Base-by-base conservation (phyloP, 2,888 invertebrate species). In the Lacanobia wlatinum region DNA sequence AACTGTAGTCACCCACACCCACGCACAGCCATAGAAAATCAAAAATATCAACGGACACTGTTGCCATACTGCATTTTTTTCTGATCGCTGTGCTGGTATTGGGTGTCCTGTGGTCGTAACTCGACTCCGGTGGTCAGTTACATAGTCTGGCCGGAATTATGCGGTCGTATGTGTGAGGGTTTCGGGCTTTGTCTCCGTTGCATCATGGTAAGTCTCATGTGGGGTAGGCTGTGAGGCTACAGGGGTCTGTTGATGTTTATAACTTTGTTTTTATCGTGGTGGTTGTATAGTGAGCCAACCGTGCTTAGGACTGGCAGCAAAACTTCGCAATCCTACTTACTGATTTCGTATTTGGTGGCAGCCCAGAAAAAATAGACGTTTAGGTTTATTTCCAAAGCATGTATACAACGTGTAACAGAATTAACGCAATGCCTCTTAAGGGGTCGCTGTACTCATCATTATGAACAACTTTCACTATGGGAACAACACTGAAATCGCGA, bases 41-140 rank as follows among this genome's bases (percentile, higher is more conserved):
- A 63, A 65, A n/a, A 82, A 59, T 58, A 38, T 38, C 12, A 52
- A 55, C 43, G 8, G 16, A 0, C 9, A 21, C 8, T 63, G 66
- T 73, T 60, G 80, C 40, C 14, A 53, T 50, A 58, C 66, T 67
- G 59, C 52, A 79, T 82, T 84, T 77, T 61, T 85, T 72, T 61
- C 60, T 68, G 61, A 70, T 61, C 78, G 38, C 60, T 83, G 74
- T 69, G 52, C 55, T 60, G 67, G 75, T 87, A 79, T 87, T 74
- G 46, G n/a, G 62, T 84, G 38, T 74, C 73, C 78, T 87, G 87
- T 64, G 88, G 88, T 85, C n/a, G 88, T 65, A 87, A 87, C 52
- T 7, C 65, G 76, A 87, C 67, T 50, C 84, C 58, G 38, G 71
- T 50, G 82, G 82, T 84, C 63, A 50, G 60, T 18, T 58, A 69